Evolutionary conservation across 2,113 vertebrate genomes (phyloP).

Genomic region (Mus spicilegus): DNA sequence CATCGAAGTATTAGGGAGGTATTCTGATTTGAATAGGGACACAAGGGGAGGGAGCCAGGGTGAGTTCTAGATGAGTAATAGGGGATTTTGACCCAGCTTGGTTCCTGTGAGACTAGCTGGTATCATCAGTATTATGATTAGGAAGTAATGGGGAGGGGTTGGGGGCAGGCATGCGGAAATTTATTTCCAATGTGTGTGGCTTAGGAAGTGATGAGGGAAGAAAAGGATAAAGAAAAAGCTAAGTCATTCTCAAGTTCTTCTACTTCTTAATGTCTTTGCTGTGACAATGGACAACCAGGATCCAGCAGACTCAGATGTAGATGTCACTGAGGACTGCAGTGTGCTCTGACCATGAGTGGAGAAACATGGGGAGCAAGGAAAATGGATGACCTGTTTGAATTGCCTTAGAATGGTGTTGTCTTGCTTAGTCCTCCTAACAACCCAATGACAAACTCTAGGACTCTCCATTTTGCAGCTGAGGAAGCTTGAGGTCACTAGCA

Average conservation of each 20-base stretch:
- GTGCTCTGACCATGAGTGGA: background rate
- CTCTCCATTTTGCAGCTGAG: conserved; percentile 27
- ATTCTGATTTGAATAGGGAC: background rate
- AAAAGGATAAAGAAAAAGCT: background rate
- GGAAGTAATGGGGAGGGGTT: background rate
- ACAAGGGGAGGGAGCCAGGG: background rate
- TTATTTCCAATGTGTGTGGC: conserved; percentile 41
- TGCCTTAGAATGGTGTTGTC: background rate
- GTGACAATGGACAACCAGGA: background rate
- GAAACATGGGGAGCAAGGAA: background rate
- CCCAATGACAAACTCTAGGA: background rate
- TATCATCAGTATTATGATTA: conserved; percentile 44
- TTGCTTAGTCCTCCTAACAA: conserved; percentile 1
- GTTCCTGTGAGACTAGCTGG: conserved; percentile 44
- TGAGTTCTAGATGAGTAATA: conserved; percentile 68
- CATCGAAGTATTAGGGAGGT: background rate
- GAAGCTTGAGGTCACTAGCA: background rate
- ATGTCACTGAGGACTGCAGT: background rate
- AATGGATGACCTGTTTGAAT: background rate
- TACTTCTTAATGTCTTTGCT: background rate
- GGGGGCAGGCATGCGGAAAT: background rate
- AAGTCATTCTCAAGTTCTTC: conserved; percentile 10
- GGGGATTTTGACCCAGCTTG: conserved; percentile 64
- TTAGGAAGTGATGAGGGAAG: conserved; percentile 30
- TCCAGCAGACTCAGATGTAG: background rate